Evolutionary conservation across 2,888 invertebrate genomes (phyloP), one percentile per base, ranked within the genome.

Genomic region (Agrotis exclamationis): DNA sequence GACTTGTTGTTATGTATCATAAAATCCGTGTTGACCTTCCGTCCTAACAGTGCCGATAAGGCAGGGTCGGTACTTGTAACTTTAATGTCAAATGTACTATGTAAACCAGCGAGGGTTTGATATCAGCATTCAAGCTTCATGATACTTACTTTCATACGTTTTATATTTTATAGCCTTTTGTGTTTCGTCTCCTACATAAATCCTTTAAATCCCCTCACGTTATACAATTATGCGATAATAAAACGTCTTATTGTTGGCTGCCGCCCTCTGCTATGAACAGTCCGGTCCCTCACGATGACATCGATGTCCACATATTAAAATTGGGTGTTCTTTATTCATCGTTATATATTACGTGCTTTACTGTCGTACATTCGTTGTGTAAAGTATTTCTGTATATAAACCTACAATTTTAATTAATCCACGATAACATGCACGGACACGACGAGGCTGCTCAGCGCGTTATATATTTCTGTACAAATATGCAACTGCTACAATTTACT

Each of bases 401-500:
- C 60, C 51, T 76, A 79, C 84, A 83, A 83, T 82, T 82, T 83
- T 83, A 85, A 83, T 87, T 82, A 85, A 85, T 86, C 79, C 78
- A 70, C 75, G 70, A 85, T 84, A 80, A 84, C 76, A 85, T 85
- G 84, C 81, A 78, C 78, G 78, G 79, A 83, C 85, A 85, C 85
- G 85, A 62, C 63, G 64, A 58, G 62, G 50, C 71, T 57, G 74
- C 51, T 74, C 65, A 60, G 47, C 71, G 45, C 57, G 68, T 75
- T 85, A 73, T 84, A 82, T 86, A 85, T 89, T 86, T 89, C 86
- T 85, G 87, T 84, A 77, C 82, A 88, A 87, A 89, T 87, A 88
- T 89, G 87, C 87, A 85, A 85, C 85, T 81, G 79, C 80, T 81
- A 88, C 88, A 89, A 89, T 91, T 92, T 91, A 88, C 88, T 87